Base-by-base conservation (phyloP, 2,888 invertebrate genomes). In the Zonitis immaculata region DNA sequence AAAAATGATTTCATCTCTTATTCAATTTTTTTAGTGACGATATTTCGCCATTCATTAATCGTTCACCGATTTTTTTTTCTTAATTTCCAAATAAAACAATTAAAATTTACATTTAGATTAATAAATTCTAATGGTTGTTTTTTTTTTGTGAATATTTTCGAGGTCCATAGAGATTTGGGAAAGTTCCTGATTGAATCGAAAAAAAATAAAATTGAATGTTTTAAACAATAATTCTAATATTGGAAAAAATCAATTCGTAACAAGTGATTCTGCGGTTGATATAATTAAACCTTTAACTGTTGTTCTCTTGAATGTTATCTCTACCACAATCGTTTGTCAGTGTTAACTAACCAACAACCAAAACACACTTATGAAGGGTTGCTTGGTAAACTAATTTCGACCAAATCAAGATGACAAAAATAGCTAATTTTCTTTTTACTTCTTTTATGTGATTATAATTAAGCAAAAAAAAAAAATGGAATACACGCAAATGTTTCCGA, bases 201-300 rank as follows among this genome's bases (percentile, higher is more conserved):
- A n/a, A n/a, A n/a, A n/a, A n/a, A n/a, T n/a, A n/a, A n/a, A n/a
- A n/a, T n/a, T n/a, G n/a, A n/a, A n/a, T n/a, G n/a, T n/a, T n/a
- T n/a, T n/a, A 44, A 11, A 26, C n/a, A 26, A 43, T 43, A 22
- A 43, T 43, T 43, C 20, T 6, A 27, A n/a, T 14, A 9, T 27
- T 44, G 11, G n/a, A 44, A 26, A 22, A 44, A 44, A 25, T 25
- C 12, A 44, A 44, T 44, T 44, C 25, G 20, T 25, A 44, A 26
- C 44, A 44, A 20, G 44, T n/a, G 14, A 44, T 26, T 25, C 22
- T 22, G 44, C 7, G 27, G 14, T 32, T 32, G n/a, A 12, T 26
- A 18, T 44, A 27, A 14, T 44, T 27, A 25, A 44, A 44, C 27
- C 27, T 22, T 44, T n/a, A 20, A 44, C 11, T 25, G 14, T 26